Percentiles rank a stretch among this genome's conserved stretches.
phyloP scores from a whole-genome alignment of 2,797 vertebrate species.

The Anguilla obscura region DNA sequence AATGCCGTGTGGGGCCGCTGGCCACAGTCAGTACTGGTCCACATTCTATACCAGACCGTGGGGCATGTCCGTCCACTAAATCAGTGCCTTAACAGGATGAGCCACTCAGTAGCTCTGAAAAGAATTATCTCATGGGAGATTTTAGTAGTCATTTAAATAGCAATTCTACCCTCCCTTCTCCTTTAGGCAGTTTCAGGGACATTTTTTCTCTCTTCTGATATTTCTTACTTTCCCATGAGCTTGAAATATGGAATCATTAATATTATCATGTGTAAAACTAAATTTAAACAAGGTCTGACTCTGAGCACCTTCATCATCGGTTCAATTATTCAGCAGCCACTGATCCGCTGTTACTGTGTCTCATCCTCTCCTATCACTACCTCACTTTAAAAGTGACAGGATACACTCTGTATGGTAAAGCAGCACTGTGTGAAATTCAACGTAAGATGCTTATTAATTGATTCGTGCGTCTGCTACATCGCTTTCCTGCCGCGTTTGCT shows the following conservation, averaged over 20 bases:
- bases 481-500: constrained; percentile 23
- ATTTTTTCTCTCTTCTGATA: not conserved
- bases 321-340: not conserved
- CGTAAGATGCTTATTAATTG: not conserved
- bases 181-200: not conserved
- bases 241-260: not conserved
- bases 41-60: not conserved
- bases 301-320: not conserved
- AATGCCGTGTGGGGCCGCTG: too few species aligned
- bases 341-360: not conserved
- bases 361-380: not conserved
- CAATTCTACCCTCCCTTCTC: not conserved
- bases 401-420: not conserved
- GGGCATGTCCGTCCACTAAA: not conserved
- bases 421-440: not conserved
- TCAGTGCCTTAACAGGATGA: not conserved
- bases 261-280: not conserved
- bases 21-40: not conserved
- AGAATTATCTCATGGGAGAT: not conserved
- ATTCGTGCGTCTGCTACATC: constrained; percentile 12
- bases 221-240: not conserved
- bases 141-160: not conserved
- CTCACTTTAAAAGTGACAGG: not conserved
- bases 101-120: not conserved
- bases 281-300: not conserved